Base-by-base conservation (phyloP, 2,797 vertebrate genomes). In the Anguilla anguilla region DNA sequence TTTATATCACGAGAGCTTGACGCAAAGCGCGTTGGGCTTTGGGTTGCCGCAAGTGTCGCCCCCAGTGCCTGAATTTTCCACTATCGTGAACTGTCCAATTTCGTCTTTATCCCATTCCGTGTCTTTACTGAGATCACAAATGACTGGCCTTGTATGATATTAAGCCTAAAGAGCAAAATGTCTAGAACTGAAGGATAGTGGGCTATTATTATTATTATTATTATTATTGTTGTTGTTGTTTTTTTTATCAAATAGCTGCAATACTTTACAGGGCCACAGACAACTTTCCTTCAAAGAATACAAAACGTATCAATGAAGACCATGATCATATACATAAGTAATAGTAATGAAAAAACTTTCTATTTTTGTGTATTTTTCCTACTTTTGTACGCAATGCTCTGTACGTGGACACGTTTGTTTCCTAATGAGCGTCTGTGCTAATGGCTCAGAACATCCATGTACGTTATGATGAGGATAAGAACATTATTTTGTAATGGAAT, bases 131-230 rank as follows among this genome's bases (percentile, higher is more conserved):
- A 94, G 97, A 84, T 97, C 98, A 72, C 98, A 98, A 93, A 97
- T 98, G 96, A 97, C 96, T 0, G 97, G 97, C 86, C 92, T 98
- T 89, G 97, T 98, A 89, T 99, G 95, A 61, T 72, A n/a, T 28
- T 28, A 69, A 15, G 64, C 64, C 3, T 43, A 64, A 85, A 22
- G 55, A 19, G 81, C 22, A 1, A 13, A 59, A 77, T 77, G 72
- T 13, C 3, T 31, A 39, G 0, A 43, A 35, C 72, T 77, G 72
- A 77, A 7, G n/a, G n/a, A 35, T 28, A 39, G 69, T 28, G 77
- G 83, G 82, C 82, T 46, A 17, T 81, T 81, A 49, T 35, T 85
- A 59, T 87, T 84, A 72, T 46, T n/a, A 84, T 84, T 90, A 89
- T 87, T 69, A 67, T 88, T 59, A 85, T 83, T 77, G 35, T 43